These are phyloP conservation scores for Trachelus tabidus DNA, from an alignment of 2,888 invertebrate species.

Conservation along the genomic window DNA sequence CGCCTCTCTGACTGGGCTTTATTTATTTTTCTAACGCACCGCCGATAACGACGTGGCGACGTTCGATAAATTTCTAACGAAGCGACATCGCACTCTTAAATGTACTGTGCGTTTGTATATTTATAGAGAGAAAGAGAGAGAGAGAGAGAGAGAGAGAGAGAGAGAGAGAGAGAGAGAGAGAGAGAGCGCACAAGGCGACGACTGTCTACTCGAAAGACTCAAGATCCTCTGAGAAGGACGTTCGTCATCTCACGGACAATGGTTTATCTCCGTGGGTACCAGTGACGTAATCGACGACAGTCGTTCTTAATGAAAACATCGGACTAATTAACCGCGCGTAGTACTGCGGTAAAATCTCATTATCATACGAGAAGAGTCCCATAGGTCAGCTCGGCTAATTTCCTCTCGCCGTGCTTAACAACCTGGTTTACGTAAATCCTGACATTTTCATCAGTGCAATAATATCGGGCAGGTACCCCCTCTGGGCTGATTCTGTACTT, in stretches of 20 bases:
- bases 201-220: neutral
- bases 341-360: neutral
- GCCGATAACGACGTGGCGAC: constrained; percentile 3
- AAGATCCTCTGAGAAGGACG: neutral
- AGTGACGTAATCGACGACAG: neutral
- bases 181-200: neutral
- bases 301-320: neutral
- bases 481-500: neutral
- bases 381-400: neutral
- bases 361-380: neutral
- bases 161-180: no score
- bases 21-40: neutral
- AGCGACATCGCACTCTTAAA: neutral
- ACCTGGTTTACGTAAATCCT: neutral
- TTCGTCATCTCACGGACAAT: neutral
- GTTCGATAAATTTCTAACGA: constrained; percentile 1
- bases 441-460: neutral
- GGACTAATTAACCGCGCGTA: neutral
- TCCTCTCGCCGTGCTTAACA: neutral
- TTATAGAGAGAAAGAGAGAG: no score
- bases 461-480: neutral
- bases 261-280: neutral
- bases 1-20: constrained; percentile 15
- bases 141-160: no score
- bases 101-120: no score